Percentiles rank a stretch among this genome's conserved stretches.
phyloP scores from a whole-genome alignment of 1,140 invertebrate genomes.

The Arion vulgaris region DNA sequence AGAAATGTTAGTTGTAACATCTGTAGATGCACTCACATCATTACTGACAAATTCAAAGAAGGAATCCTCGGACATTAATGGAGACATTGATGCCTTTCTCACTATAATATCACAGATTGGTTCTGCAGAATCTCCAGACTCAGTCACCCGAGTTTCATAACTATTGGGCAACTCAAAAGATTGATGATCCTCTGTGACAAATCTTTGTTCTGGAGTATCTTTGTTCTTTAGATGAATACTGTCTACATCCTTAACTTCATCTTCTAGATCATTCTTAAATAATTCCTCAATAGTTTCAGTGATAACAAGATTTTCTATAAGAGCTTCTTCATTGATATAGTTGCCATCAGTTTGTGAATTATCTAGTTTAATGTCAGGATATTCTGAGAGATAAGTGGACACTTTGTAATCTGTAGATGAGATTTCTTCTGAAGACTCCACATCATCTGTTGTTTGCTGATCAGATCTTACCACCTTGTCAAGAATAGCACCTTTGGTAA shows the following conservation, averaged over 20 bases:
- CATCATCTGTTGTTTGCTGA: not conserved
- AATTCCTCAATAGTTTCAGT: not conserved
- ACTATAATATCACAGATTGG: not conserved
- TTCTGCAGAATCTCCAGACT: too few species aligned
- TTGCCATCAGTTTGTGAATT: not conserved
- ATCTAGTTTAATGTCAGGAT: not conserved
- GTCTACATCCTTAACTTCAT: not conserved
- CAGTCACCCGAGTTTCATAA: too few species aligned
- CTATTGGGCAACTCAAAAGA: too few species aligned
- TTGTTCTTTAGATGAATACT: too few species aligned
- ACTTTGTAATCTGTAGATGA: not conserved
- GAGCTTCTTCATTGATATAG: not conserved
- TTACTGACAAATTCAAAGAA: not conserved
- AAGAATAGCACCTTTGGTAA: conserved; percentile 5
- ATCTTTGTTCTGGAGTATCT: too few species aligned
- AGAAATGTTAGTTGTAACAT: too few species aligned
- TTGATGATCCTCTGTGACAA: too few species aligned
- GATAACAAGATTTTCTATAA: not conserved
- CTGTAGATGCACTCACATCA: not conserved
- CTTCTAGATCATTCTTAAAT: not conserved
- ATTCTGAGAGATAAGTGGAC: conserved; percentile 26
- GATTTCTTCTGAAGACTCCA: not conserved
- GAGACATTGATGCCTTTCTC: not conserved
- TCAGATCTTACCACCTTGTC: conserved; percentile 10
- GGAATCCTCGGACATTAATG: not conserved